Base-by-base conservation (phyloP, 2,113 vertebrate species). In the Cyanoliseus patagonus region DNA sequence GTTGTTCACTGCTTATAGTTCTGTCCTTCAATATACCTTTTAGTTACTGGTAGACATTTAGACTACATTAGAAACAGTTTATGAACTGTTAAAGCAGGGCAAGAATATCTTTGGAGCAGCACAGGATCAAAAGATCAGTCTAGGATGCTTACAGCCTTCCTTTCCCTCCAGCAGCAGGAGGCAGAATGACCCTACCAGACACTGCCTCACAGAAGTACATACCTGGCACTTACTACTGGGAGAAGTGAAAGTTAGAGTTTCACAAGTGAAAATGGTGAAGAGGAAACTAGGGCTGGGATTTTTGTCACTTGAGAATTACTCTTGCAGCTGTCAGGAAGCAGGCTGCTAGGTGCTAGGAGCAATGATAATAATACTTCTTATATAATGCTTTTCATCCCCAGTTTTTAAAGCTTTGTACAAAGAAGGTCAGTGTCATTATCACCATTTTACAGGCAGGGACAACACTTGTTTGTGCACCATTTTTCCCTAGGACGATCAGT, bases 331-430 rank as follows among this genome's bases (percentile, higher is more conserved):
- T 66, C 83, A 88, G 39, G 73, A 90, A 83, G 73, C 68, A 86
- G 73, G 47, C n/a, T 92, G 79, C 85, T 86, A 27, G 95, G 94
- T 96, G 95, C 95, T 92, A 97, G 44, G 80, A 91, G 92, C 47
- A 93, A 96, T 22, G 0, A 88, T 78, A 92, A 62, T 86, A 87
- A 57, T 79, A 55, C 83, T 94, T 61, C 25, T 95, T 89, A 76
- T 35, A 84, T 86, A 91, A 95, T 46, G 70, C 11, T 78, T 95
- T 84, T 79, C 76, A 86, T 55, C 17, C 13, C 23, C 76, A 68
- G 39, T 83, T 94, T 90, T 94, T 83, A 88, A 89, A 92, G 73
- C 66, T 78, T 84, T 83, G 84, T 76, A 69, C 57, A 85, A 87
- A 91, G 62, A 91, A 87, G 47, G 89, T 89, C 86, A 90, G 39